Percentiles rank a stretch among this genome's conserved stretches.
Conservation (phyloP, 2,797 vertebrate genomes). For the Helarctos malayanus region DNA sequence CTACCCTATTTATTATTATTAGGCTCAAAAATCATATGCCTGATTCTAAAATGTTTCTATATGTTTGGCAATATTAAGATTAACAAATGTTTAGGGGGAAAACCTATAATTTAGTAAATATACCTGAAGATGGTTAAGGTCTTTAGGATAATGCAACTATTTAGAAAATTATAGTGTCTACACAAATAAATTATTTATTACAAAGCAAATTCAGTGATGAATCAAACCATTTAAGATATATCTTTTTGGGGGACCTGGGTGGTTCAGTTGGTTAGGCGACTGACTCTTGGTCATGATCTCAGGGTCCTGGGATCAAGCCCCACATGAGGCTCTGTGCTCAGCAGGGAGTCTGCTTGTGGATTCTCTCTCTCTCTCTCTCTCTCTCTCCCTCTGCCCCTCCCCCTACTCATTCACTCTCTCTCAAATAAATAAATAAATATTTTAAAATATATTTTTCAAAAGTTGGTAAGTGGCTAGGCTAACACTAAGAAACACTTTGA, state of each 20-base stretch:
- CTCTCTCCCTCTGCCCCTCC: too few relatives aligned
- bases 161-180: slow-evolving; percentile 4
- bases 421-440: too few relatives aligned
- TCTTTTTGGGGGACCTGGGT: not conserved
- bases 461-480: not conserved
- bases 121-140: not conserved
- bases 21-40: slow-evolving; percentile 45
- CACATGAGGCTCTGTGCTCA: too few relatives aligned
- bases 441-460: not conserved
- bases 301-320: too few relatives aligned
- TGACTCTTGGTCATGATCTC: too few relatives aligned
- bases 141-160: not conserved
- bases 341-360: too few relatives aligned
- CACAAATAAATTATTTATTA: not conserved
- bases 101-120: not conserved
- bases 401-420: too few relatives aligned
- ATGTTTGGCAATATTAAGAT: slow-evolving; percentile 60
- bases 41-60: slow-evolving; percentile 55
- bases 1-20: not conserved
- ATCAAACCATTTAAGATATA: not conserved
- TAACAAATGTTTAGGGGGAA: not conserved
- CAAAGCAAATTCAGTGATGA: not conserved
- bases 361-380: too few relatives aligned
- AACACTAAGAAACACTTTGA: not conserved
- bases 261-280: too few relatives aligned